Percentiles rank a stretch among this genome's conserved stretches.
These are phyloP conservation scores for Psammodynastes pulverulentus DNA, from an alignment of 2,113 vertebrate genomes.

Conservation along the genomic window DNA sequence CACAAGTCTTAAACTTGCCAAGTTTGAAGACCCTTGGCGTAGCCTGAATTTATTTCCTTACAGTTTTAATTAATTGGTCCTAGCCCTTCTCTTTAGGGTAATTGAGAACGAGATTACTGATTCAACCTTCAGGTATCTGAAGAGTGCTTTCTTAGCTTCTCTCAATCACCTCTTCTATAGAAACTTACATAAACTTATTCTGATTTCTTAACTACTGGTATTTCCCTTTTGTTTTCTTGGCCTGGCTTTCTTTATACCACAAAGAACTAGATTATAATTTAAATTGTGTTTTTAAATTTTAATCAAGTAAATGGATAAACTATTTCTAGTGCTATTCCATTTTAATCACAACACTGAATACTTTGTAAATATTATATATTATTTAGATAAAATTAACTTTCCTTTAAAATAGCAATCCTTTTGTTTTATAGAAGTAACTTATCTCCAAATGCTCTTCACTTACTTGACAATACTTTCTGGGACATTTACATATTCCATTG, in stretches of 20 bases:
- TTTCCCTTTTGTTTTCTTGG: not conserved
- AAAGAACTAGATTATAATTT: not conserved
- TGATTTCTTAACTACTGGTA: not conserved
- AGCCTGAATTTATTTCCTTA: not conserved
- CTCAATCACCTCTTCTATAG: not conserved
- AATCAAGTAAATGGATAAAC: not conserved
- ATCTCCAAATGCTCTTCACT: conserved; percentile 57
- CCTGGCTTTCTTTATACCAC: not conserved
- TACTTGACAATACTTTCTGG: conserved; percentile 95
- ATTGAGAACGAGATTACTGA: not conserved
- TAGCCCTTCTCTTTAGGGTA: not conserved
- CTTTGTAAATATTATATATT: not conserved
- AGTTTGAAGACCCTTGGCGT: too few species aligned
- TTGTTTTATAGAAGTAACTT: not conserved
- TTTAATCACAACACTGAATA: not conserved
- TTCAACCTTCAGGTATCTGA: not conserved
- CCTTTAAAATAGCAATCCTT: not conserved
- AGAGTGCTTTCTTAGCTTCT: not conserved
- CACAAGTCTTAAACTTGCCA: too few species aligned
- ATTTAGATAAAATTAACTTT: not conserved
- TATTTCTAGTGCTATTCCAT: not conserved
- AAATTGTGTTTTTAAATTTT: not conserved
- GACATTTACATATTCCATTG: conserved; percentile 92
- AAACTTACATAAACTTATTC: not conserved
- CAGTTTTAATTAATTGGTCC: not conserved